Evolutionary conservation across 30 jellyfish, hydroid and myxozoan species (phyloP), one percentile per base, ranked within the genome.

Genomic region (Calvadosia cruxmelitensis): DNA sequence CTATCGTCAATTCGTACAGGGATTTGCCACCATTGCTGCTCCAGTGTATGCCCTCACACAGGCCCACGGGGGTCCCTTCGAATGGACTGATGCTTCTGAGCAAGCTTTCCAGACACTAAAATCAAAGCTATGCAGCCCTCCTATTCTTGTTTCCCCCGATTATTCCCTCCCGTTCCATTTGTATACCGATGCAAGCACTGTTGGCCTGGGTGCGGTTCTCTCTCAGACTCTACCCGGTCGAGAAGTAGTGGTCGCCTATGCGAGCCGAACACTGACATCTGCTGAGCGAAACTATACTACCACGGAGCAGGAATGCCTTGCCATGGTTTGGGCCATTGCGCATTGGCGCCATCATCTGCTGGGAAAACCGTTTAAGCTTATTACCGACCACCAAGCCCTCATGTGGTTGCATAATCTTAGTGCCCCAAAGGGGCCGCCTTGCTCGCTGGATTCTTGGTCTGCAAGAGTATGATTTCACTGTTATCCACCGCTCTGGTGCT

Each of bases 151-250:
- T 1, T 72, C 49, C 76, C 93, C 93, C 15, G 84, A 80, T 51
- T 64, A 24, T 33, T 16, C 36, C 1, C 31, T 24, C 24, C 86
- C 72, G 1, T 79, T 79, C 48, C 29, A 31, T 64, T 33, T 80
- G 76, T 53, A 50, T 16, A 67, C 83, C 16, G 93, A 80, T 51
- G 93, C 92, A n/a, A 24, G 71, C 29, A 50, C 66, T 62, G 28
- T 13, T 24, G 93, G 82, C 13, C 23, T 80, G n/a, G 93, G 93
- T 24, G 84, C 76, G 13, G 77, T 80, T 0, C 91, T 80, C 23
- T 52, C 81, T 2, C 93, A 80, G 50, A 51, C 34, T 3, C 53
- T 33, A 32, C 23, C 35, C 25, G 81, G 78, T 7, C 53, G 0
- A 1, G 82, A 80, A 61, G 29, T 35, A 7, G 93, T 73, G 7